A percentile compares a stretch with the other conserved stretches of the same genome.
phyloP scores from a whole-genome alignment of 2,797 vertebrate species.

The Cetoscarus ocellatus region DNA sequence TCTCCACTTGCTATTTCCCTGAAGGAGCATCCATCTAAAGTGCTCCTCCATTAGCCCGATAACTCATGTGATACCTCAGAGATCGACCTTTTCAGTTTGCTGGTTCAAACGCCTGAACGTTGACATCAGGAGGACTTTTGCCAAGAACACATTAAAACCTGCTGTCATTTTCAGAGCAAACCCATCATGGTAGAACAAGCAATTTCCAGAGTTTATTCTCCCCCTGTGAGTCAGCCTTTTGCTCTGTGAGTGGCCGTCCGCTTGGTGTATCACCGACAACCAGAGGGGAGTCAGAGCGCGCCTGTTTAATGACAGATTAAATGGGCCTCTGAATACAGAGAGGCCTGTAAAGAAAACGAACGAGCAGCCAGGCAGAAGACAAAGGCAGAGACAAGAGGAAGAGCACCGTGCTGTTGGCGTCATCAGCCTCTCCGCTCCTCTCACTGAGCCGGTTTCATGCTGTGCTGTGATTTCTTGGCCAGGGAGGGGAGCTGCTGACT shows the following conservation, averaged over 20 bases:
- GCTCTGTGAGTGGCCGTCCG: slow-evolving; percentile 6
- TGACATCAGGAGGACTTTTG: slow-evolving; percentile 21
- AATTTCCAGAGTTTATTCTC: slow-evolving; percentile 15
- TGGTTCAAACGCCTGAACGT: neutral
- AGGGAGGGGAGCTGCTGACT: slow-evolving; percentile 78
- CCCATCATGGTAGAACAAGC: slow-evolving; percentile 23
- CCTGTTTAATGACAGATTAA: slow-evolving; percentile 5
- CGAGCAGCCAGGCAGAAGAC: slow-evolving; percentile 1
- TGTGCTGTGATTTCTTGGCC: slow-evolving; percentile 66
- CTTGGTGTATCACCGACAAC: slow-evolving; percentile 4
- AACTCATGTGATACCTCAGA: slow-evolving; percentile 22
- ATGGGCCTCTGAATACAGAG: slow-evolving; percentile 4
- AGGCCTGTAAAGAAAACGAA: slow-evolving; percentile 6
- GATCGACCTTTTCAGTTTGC: slow-evolving; percentile 7
- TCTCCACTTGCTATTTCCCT: slow-evolving; percentile 2
- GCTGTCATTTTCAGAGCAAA: slow-evolving; percentile 18
- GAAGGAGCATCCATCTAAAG: slow-evolving; percentile 25
- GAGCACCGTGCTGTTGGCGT: neutral
- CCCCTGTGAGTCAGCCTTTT: slow-evolving; percentile 3
- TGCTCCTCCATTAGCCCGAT: slow-evolving; percentile 39
- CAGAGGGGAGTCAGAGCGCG: neutral
- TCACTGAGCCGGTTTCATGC: slow-evolving; percentile 10
- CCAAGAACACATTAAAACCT: slow-evolving; percentile 28
- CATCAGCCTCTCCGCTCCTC: slow-evolving; percentile 6
- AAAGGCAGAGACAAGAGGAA: slow-evolving; percentile 2